phyloP scores from a whole-genome alignment of 2,888 invertebrate species.

The Muscina levida region DNA sequence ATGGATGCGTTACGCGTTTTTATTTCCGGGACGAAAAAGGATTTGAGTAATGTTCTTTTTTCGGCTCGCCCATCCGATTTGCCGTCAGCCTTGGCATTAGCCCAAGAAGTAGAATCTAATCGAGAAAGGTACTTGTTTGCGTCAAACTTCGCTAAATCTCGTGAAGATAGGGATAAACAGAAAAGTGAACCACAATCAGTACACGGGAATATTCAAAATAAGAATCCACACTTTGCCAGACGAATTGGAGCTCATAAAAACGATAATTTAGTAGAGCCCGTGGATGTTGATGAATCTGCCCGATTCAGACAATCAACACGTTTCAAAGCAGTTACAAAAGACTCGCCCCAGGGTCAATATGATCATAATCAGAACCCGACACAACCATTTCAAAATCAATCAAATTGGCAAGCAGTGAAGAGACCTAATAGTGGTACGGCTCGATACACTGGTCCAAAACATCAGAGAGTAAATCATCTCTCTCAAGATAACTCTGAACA shows the following conservation, averaged over 20 bases:
- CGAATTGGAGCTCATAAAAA: too few relatives aligned
- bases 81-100: constrained; percentile 33
- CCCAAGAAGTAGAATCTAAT: constrained; percentile 34
- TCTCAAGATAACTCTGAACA: constrained; percentile 28
- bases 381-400: neutral
- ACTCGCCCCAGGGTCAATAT: constrained; percentile 24
- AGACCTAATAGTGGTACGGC: constrained; percentile 39
- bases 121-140: constrained; percentile 19
- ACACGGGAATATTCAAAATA: neutral
- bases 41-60: too few relatives aligned
- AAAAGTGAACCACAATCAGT: neutral
- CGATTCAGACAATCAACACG: constrained; percentile 7
- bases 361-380: neutral
- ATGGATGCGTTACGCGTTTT: too few relatives aligned
- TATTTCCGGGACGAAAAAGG: too few relatives aligned
- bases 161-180: constrained; percentile 15
- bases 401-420: constrained; percentile 16
- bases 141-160: neutral
- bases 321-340: constrained; percentile 24
- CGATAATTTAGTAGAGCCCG: neutral
- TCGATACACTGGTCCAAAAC: constrained; percentile 37
- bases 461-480: constrained; percentile 51
- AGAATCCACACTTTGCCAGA: constrained; percentile 4
- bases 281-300: neutral
- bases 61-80: too few relatives aligned